Percentiles rank a stretch among this genome's conserved stretches.
These are phyloP conservation scores for Scaptomyza pallida DNA, from an alignment of 1,140 invertebrate species.

Conservation along the genomic window DNA sequence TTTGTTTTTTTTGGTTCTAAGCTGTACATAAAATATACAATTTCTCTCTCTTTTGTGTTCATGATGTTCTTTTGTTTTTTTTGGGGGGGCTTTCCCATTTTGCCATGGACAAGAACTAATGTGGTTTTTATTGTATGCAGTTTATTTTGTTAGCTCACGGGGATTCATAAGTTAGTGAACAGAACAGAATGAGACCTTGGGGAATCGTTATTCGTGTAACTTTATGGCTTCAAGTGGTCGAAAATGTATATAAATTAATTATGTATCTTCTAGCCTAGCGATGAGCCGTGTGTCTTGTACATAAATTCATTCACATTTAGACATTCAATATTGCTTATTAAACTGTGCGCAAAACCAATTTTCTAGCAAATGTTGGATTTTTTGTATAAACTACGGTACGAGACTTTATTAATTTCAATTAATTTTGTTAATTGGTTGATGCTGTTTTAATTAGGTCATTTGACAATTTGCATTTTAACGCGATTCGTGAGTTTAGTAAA, in stretches of 20 bases:
- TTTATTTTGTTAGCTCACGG: conserved; percentile 4
- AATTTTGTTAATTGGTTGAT: too few relatives aligned
- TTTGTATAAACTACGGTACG: too few relatives aligned
- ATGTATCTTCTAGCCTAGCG: not conserved
- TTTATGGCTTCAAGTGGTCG: conserved; percentile 27
- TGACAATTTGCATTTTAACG: too few relatives aligned
- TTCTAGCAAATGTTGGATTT: not conserved
- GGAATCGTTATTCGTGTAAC: conserved; percentile 21
- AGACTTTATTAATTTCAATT: too few relatives aligned
- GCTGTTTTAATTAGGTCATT: too few relatives aligned
- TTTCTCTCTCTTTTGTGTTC: not conserved
- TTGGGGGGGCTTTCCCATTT: conserved; percentile 1
- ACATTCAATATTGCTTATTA: too few relatives aligned
- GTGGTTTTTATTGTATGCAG: conserved; percentile 8
- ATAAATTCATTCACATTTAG: too few relatives aligned
- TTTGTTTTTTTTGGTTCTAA: too few relatives aligned
- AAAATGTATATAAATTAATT: conserved; percentile 24
- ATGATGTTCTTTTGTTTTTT: conserved; percentile 5
- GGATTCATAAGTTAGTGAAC: conserved; percentile 12
- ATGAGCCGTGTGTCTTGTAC: too few relatives aligned
- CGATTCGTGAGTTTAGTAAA: too few relatives aligned
- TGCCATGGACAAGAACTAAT: not conserved
- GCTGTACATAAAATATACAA: not conserved
- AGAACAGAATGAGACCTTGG: conserved; percentile 10
- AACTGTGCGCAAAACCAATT: too few relatives aligned